Evolutionary conservation across 2,888 invertebrate genomes (phyloP), one percentile per base, ranked within the genome.

Genomic region (Cheilosia pagana): DNA sequence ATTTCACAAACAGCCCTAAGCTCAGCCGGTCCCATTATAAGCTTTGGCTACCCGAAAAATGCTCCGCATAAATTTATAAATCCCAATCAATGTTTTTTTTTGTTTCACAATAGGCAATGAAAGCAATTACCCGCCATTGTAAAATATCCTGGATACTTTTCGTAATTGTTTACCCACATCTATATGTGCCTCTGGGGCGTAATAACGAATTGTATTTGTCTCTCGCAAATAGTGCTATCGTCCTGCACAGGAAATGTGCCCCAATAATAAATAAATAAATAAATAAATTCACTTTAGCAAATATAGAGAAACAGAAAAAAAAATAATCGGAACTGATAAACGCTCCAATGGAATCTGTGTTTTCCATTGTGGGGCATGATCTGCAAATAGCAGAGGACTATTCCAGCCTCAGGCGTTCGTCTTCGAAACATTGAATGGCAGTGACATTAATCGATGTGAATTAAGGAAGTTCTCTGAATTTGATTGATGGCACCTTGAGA

Each of bases 391-490:
- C 16, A 60, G 43, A 60, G 43, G 28, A 28, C 23, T 60, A 60
- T 28, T 43, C 28, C 28, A 28, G 43, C 60, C 60, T 10, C 8
- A 43, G 43, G 43, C 41, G 43, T 43, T 43, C 23, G 21, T 7
- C 6, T 50, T 25, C 23, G 25, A n/a, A 43, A 16, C 28, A 60
- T 45, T 60, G 25, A 60, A 41, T 45, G 60, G 28, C 60, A 60
- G 16, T 45, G 60, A 60, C 60, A 45, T 60, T 45, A 60, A 60
- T 60, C 60, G 60, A 60, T 60, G 23, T 43, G 60, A 59, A 43
- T 60, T 60, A 60, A 60, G 60, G 60, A 60, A 60, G 43, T 60
- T 60, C 60, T 16, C 10, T 41, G 60, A 60, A 41, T 60, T 60
- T 60, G 60, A 60, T 60, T 43, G 60, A 60, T 60, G 60, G 60